Evolutionary conservation across 1,140 invertebrate species (phyloP).

Genomic region (Apis cerana): DNA sequence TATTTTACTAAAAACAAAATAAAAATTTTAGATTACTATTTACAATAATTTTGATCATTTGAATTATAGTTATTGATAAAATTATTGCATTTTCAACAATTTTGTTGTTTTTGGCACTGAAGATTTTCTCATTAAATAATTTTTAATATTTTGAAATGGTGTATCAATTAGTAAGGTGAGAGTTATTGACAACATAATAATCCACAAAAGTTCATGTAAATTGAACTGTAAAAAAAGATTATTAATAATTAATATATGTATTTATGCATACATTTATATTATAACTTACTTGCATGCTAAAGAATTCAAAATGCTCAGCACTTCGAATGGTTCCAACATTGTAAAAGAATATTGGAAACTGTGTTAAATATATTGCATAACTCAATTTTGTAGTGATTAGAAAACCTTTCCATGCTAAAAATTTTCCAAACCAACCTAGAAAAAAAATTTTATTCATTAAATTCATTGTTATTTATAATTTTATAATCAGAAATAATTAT

Average conservation of each 20-base stretch:
- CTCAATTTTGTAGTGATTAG: constrained; percentile 84
- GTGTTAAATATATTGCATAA: constrained; percentile 86
- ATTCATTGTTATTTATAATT: not conserved
- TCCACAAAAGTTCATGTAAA: constrained; percentile 82
- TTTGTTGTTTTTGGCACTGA: constrained; percentile 39
- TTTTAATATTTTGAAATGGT: constrained; percentile 86
- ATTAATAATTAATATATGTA: not conserved
- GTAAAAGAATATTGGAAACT: constrained; percentile 87
- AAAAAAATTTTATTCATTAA: constrained; percentile 30
- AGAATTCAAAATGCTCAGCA: constrained; percentile 82
- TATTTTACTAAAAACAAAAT: constrained; percentile 30
- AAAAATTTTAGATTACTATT: constrained; percentile 50
- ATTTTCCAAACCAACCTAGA: constrained; percentile 79
- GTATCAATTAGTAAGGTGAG: constrained; percentile 86
- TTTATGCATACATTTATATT: not conserved
- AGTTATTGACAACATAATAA: constrained; percentile 82
- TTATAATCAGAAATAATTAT: not conserved
- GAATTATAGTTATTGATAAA: constrained; percentile 26
- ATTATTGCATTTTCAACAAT: constrained; percentile 67
- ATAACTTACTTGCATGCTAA: constrained; percentile 80
- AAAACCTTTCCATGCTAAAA: constrained; percentile 84
- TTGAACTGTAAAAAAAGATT: constrained; percentile 80
- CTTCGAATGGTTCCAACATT: constrained; percentile 84
- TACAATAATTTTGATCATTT: constrained; percentile 53
- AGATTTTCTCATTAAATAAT: constrained; percentile 73